These are phyloP conservation scores for Semotilus atromaculatus DNA, from an alignment of 2,797 vertebrate genomes.

Conservation along the genomic window DNA sequence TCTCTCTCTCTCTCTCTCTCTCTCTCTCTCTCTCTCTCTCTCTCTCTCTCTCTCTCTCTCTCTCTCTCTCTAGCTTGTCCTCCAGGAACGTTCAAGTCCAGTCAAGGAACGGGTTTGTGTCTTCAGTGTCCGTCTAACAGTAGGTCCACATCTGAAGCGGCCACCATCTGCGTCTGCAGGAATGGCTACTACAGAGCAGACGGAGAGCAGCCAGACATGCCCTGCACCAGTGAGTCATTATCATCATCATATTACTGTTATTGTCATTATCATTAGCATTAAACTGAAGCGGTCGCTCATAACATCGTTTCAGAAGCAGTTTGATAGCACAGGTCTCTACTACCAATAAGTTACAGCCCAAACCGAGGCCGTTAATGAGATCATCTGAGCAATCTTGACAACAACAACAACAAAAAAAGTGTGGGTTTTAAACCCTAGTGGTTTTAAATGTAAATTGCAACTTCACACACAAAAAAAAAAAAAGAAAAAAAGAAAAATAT, in stretches of 20 bases:
- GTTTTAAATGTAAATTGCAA: neutral
- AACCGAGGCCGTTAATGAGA: neutral
- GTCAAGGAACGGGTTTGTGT: slow-evolving; percentile 88
- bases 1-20: slow-evolving; percentile 58
- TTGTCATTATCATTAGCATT: slow-evolving; percentile 25
- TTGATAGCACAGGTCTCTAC: neutral
- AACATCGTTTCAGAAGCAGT: neutral
- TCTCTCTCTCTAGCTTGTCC: slow-evolving; percentile 86
- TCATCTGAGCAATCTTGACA: neutral
- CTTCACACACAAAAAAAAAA: neutral
- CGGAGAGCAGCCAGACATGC: slow-evolving; percentile 86
- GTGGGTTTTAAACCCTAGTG: no score
- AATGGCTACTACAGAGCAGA: slow-evolving; percentile 94
- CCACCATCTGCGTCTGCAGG: slow-evolving; percentile 90
- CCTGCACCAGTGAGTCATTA: slow-evolving; percentile 92
- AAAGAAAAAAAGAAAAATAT: no score
- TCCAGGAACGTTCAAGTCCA: slow-evolving; percentile 93
- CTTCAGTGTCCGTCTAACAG: slow-evolving; percentile 92
- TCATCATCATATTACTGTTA: neutral
- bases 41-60: neutral
- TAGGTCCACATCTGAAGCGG: slow-evolving; percentile 89
- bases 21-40: slow-evolving; percentile 46
- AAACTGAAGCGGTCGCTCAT: slow-evolving; percentile 1
- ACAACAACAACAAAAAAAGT: no score
- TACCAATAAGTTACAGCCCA: neutral